These are phyloP conservation scores for Calyptommatus sinebrachiatus DNA, from an alignment of 2,113 vertebrate genomes.

Conservation along the genomic window DNA sequence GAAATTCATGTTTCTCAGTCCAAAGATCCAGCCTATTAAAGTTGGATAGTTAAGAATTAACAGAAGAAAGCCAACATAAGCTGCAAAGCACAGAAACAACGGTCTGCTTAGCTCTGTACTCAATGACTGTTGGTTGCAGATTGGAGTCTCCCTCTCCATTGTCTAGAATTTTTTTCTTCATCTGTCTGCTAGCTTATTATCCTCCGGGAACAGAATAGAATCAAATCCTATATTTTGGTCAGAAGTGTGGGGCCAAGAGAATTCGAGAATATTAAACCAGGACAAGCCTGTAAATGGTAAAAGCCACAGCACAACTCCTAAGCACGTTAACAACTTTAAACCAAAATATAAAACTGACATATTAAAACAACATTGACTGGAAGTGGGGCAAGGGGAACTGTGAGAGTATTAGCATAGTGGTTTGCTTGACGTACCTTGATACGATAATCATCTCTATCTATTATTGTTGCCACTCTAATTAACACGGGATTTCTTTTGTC, in stretches of 20 bases:
- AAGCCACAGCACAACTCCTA: too few species aligned
- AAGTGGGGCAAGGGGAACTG: too few species aligned
- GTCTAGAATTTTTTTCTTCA: neutral
- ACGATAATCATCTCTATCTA: constrained; percentile 75
- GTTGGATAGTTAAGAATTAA: neutral
- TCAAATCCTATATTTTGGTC: too few species aligned
- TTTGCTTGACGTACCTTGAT: constrained; percentile 71
- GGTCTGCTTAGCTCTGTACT: neutral
- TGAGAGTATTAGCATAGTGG: constrained; percentile 3
- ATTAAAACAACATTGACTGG: neutral
- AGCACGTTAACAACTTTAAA: too few species aligned
- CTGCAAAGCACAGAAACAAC: neutral
- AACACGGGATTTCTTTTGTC: constrained; percentile 83
- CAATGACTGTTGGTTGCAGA: neutral
- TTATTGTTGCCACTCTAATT: constrained; percentile 80
- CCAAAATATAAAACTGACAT: neutral
- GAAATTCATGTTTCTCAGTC: neutral
- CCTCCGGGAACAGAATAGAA: too few species aligned
- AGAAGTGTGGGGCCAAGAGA: neutral
- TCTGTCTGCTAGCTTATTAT: too few species aligned
- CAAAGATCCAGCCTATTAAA: neutral
- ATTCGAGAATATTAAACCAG: neutral
- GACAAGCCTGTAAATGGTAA: neutral
- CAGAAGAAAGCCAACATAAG: neutral
- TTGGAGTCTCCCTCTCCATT: neutral